A percentile compares a stretch with the other conserved stretches of the same genome.
Evolutionary conservation across 2,888 invertebrate genomes (phyloP).

Genomic region (Nomada ruficornis): DNA sequence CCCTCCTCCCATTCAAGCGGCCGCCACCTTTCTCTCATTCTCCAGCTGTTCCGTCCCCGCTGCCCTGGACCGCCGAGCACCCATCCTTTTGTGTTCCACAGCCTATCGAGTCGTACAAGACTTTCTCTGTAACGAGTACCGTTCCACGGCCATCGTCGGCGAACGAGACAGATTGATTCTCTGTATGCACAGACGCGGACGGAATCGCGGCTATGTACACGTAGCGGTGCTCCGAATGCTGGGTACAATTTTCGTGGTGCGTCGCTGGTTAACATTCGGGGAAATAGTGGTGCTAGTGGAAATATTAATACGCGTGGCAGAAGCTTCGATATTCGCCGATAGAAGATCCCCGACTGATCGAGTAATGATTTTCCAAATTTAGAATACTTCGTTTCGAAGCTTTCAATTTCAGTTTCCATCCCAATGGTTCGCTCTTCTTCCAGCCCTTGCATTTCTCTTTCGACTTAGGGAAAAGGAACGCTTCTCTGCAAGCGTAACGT

Average conservation of each 20-base stretch:
- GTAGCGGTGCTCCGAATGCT: not conserved
- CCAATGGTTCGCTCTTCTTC: too few species aligned
- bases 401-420: too few species aligned
- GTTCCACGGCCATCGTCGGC: constrained; percentile 67
- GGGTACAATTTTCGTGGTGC: not conserved
- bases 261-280: not conserved
- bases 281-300: not conserved
- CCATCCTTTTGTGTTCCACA: constrained; percentile 21
- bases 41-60: not conserved
- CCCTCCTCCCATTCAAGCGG: constrained; percentile 33
- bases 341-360: too few species aligned
- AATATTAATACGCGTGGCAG: not conserved
- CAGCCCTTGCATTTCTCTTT: too few species aligned
- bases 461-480: too few species aligned
- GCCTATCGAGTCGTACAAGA: constrained; percentile 58
- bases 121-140: constrained; percentile 83
- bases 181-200: too few species aligned
- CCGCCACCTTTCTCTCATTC: constrained; percentile 53
- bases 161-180: not conserved
- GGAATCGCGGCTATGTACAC: too few species aligned
- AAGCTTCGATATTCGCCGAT: too few species aligned
- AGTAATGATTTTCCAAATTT: not conserved
- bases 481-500: too few species aligned
- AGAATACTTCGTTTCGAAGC: not conserved
- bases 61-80: not conserved